Base-by-base conservation (phyloP, 2,888 invertebrate genomes). In the Drosophila recens region DNA sequence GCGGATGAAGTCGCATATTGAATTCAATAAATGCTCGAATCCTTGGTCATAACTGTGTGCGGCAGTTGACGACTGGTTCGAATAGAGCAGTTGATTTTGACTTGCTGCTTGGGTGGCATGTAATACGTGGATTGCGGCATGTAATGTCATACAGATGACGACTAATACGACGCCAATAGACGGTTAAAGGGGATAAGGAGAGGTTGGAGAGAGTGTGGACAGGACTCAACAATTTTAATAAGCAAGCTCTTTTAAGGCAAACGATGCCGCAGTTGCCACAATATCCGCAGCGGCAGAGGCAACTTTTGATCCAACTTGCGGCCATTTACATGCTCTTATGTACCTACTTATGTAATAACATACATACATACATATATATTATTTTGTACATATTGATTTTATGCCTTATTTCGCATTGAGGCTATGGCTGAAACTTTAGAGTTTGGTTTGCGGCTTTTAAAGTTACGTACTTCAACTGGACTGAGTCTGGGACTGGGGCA, bases 81-180 rank as follows among this genome's bases (percentile, higher is more conserved):
- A 38, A n/a, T 62, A 62, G 58, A 61, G 72, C 68, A 85, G 82
- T 88, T 79, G 80, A 90, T 82, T 75, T 87, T 49, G 65, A 59
- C 52, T 67, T 65, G 64, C 48, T 51, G 51, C 36, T 56, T 72
- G 66, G 64, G 64, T 68, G 74, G 72, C 80, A 66, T 87, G 89
- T 90, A 75, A 74, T 78, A 89, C 79, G 82, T 87, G 82, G 85
- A 89, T 85, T 89, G 90, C 72, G 89, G 90, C 81, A 72, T 90
- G 90, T 90, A 90, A 84, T 89, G 81, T 81, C 82, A 81, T 84
- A 73, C 90, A 88, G 90, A 89, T 90, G 84, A 89, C 89, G 90
- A 81, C 90, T 89, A 89, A 84, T 85, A 78, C 84, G 87, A 72
- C 56, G 82, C 69, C 85, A 84, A 82, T 72, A 72, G 77, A 52